Evolutionary conservation across 2,888 invertebrate genomes (phyloP), one percentile per base, ranked within the genome.

Genomic region (Lochmaea crataegi): DNA sequence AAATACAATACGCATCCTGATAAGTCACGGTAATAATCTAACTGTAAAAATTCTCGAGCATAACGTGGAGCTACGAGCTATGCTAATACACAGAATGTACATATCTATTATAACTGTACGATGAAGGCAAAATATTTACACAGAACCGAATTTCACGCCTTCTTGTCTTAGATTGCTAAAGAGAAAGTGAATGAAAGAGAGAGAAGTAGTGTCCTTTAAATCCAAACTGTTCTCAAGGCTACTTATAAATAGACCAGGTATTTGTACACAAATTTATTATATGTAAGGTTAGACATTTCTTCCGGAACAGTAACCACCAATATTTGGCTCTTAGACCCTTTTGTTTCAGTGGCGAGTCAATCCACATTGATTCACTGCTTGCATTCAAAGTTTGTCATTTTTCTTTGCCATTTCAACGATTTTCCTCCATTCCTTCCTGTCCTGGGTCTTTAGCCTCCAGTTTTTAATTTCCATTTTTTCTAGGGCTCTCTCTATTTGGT

Each of bases 121-220:
- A 74, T 60, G 66, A 68, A 71, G 58, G 68, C 74, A 60, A 66
- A 68, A 65, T 74, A 74, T 71, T 74, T 68, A 71, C 71, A 42
- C 65, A 65, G 68, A 68, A 61, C 68, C 64, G 65, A 68, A 71
- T 76, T 76, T 76, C 72, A 76, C 76, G 76, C 76, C 75, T 76
- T 68, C 72, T 75, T 65, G 64, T 69, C 69, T 68, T 68, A 65
- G 67, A 68, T 64, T 72, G 65, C 70, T 64, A 38, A 53, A 76
- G 73, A 75, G 76, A 76, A 76, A 76, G 76, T 75, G 72, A 73
- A 69, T 57, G 51, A 51, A 65, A 48, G 41, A 58, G 68, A 64
- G 58, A 66, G 60, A 16, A 6, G 18, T 16, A 53, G 68, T 73
- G 75, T 73, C 76, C 73, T 76, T 76, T 68, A 67, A 67, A 64